Base-by-base conservation (phyloP, 2,113 vertebrate species). In the Amblyornis subalaris region DNA sequence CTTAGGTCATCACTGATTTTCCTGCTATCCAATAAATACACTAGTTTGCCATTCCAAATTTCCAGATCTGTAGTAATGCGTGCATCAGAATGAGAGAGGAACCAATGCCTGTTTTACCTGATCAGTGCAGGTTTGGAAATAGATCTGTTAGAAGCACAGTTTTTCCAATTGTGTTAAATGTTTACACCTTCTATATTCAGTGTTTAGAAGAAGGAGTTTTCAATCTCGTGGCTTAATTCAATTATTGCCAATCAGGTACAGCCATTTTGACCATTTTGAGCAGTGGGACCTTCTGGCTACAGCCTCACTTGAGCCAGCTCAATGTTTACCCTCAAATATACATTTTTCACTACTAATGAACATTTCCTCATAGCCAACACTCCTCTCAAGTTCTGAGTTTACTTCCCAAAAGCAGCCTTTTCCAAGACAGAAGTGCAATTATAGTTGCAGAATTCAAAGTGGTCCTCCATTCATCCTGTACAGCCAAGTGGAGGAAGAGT, bases 231-330 rank as follows among this genome's bases (percentile, higher is more conserved):
- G 4, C 6, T 57, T 54, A 40, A 65, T 66, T 70, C 16, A 36
- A 4, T 33, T 67, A 14, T 1, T 79, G 29, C 19, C 53, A 48
- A 50, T 38, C 20, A 86, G 50, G 25, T 11, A 33, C 11, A 33
- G 2, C 10, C 1, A 26, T 47, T 51, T 23, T 65, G 18, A 7
- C 3, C 4, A 12, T 45, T 73, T 51, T 79, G 50, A 55, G 7
- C 26, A 31, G 10, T 1, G 2, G 10, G 4, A 40, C 2, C 1
- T 69, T 44, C 42, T 35, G 73, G 5, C 7, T 61, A 9, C 13
- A 57, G 15, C 12, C 2, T 71, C 33, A 40, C 9, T 38, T 58
- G 35, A 72, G 19, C 70, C 11, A 71, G 21, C 36, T 79, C 50
- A 40, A 8, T 16, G 9, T 54, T 54, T 78, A 81, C 31, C 12